Base-by-base conservation (phyloP, 2,888 invertebrate species). In the Standfussiana lucernea region DNA sequence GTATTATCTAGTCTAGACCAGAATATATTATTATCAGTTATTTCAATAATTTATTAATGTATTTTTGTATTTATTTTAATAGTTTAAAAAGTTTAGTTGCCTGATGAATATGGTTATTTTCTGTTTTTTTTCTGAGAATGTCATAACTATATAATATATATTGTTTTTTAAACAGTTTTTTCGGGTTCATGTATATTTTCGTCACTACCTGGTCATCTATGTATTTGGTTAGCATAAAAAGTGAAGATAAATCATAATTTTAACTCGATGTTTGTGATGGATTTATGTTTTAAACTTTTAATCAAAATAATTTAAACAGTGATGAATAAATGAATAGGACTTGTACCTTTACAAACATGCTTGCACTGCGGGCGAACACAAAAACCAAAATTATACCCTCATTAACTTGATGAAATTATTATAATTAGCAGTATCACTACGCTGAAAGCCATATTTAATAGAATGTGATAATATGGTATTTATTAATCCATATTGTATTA, bases 361-460 rank as follows among this genome's bases (percentile, higher is more conserved):
- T 62, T 37, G 37, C 11, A 62, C 3, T 32, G 11, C 32, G 32
- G 18, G 32, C 6, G 10, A n/a, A 5, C 32, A n/a, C n/a, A n/a
- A n/a, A 28, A 72, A 47, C n/a, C 67, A 28, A 71, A 70, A 71
- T 72, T 21, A 35, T n/a, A n/a, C 45, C 2, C 45, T 35, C 56
- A 28, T 45, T 42, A 73, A 73, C 42, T 73, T 72, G 32, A 35
- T 73, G 42, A 42, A 72, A 73, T 72, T 73, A 72, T 72, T 24
- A 72, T 72, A 72, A 73, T 73, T 73, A 18, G 15, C 28, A 56
- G 73, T 42, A 56, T 73, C 42, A 56, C 56, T 72, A 56, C 42
- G 13, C 24, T 56, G 40, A 42, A 66, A 42, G 42, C 35, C 15
- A n/a, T 21, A n/a, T 21, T 56, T 72, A 32, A 72, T 73, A 56